Base-by-base conservation (phyloP, 64 coral and sea anemone species). In the Catalaphyllia jardinei region DNA sequence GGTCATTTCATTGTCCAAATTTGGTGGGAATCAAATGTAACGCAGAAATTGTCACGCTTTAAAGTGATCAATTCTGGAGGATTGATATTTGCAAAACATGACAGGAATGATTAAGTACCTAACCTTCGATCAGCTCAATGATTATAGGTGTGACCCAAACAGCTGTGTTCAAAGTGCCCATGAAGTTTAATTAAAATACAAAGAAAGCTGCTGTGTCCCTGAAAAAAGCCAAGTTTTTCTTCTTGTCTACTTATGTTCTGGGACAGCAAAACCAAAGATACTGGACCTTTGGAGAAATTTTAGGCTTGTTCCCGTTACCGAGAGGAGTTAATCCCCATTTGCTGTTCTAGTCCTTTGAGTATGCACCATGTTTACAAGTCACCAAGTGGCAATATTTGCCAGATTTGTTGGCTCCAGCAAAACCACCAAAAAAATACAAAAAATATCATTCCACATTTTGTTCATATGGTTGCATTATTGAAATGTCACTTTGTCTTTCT, bases 191-290 rank as follows among this genome's bases (percentile, higher is more conserved):
- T 78, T 78, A 52, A 52, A 78, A 78, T 2, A 52, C 52, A 78
- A 78, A 78, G 75, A 78, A 54, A 52, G 75, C 52, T 78, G 17
- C 75, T 78, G 75, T n/a, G 75, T 57, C 39, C 75, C 39, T 16
- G 0, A 78, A 78, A 78, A 8, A 78, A 78, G 39, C 20, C 2
- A 78, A 55, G 42, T 78, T 78, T 78, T 78, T 78, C 75, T 24
- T 78, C 46, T 78, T 78, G 75, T 54, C 75, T 78, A 77, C 75
- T 77, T 77, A 77, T 78, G 75, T 78, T 78, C 75, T 78, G 75
- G 75, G 19, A 78, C 42, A 16, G 24, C 46, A 17, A 78, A 52
- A 78, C 39, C 39, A 20, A 78, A 78, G 75, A 78, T 52, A 78
- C 42, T 78, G n/a, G 75, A 78, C 75, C 75, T 52, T 78, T 78